phyloP scores from a whole-genome alignment of 2,113 vertebrate genomes.

The Pachycephala philippinensis region DNA sequence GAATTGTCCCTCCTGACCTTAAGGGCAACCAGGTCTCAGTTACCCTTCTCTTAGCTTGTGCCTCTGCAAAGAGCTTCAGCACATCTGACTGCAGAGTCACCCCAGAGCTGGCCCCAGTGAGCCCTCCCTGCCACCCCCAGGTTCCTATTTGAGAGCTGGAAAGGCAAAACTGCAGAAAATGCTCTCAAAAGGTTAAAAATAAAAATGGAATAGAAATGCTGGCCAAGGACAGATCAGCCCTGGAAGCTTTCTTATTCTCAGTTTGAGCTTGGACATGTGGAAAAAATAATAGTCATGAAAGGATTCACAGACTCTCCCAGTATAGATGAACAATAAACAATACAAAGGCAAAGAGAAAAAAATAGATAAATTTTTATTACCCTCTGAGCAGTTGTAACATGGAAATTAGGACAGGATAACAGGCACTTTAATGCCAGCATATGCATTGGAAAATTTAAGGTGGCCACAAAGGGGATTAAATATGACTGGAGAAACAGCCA shows the following conservation, averaged over 20 bases:
- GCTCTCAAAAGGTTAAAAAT: constrained; percentile 31
- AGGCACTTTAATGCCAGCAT: background rate
- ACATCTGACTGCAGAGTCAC: background rate
- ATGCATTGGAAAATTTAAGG: background rate
- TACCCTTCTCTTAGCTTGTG: background rate
- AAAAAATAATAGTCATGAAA: constrained; percentile 45
- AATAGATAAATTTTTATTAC: background rate
- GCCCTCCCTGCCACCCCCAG: background rate
- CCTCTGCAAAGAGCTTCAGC: background rate
- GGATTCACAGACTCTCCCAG: background rate
- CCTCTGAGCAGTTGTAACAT: background rate
- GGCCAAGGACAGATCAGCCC: background rate
- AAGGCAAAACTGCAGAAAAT: background rate
- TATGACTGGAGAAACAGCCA: background rate
- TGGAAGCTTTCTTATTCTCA: constrained; percentile 30
- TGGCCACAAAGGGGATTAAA: background rate
- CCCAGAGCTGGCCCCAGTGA: background rate
- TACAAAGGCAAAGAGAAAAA: background rate
- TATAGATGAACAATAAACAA: background rate
- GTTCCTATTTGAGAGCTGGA: background rate
- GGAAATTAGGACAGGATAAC: background rate
- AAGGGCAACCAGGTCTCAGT: background rate
- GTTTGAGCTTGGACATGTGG: constrained; percentile 41
- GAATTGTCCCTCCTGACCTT: background rate
- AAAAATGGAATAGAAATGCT: background rate